Evolutionary conservation across 2,888 invertebrate species (phyloP).

Genomic region (Drosophila demipolita): DNA sequence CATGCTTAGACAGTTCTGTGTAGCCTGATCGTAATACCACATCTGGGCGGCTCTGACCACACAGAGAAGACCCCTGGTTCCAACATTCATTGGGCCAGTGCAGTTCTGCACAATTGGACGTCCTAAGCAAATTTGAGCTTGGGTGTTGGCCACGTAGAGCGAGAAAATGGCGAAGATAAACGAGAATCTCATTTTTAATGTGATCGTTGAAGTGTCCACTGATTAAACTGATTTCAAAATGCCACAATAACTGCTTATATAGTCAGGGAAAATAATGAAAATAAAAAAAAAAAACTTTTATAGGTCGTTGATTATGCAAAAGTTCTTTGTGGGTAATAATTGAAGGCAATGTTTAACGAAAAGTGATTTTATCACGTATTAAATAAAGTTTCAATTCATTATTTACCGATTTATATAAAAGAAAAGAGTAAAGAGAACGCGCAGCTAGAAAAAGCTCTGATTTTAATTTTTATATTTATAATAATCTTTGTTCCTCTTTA

Average conservation of each 20-base stretch:
- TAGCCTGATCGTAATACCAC: slow-evolving; percentile 3
- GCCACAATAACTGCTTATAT: background rate
- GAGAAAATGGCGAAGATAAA: background rate
- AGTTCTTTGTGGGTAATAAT: background rate
- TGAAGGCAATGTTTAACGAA: background rate
- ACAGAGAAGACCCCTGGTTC: background rate
- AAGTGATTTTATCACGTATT: background rate
- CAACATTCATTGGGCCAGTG: background rate
- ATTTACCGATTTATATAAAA: background rate
- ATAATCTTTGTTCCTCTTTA: background rate
- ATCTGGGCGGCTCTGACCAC: background rate
- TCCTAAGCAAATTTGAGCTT: background rate
- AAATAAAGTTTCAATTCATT: background rate
- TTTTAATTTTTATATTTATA: background rate
- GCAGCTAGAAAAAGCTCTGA: background rate
- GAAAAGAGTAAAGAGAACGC: background rate
- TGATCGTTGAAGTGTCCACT: background rate
- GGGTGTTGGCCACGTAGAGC: background rate
- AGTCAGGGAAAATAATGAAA: background rate
- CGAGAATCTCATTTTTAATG: background rate
- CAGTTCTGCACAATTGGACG: background rate
- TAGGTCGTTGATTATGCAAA: background rate
- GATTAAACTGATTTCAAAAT: background rate
- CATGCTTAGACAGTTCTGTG: background rate
- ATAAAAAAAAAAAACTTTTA: background rate